Conservation (phyloP, 2,113 vertebrate species). For the Mormoops blainvillei region DNA sequence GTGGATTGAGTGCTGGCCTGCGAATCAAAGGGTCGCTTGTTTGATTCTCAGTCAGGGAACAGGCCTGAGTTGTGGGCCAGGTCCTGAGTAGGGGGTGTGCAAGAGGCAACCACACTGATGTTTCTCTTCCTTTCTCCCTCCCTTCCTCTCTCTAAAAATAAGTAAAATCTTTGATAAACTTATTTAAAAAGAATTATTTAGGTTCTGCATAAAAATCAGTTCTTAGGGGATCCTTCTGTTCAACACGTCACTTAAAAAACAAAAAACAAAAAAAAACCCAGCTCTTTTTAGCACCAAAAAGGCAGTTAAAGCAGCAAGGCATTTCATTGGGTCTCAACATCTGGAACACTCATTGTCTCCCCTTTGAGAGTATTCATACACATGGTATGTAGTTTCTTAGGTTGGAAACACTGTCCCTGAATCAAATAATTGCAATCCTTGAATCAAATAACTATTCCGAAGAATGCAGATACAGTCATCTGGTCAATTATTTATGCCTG, state of each 20-base stretch:
- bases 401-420: slow-evolving; percentile 42
- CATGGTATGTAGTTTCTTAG: not conserved
- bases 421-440: slow-evolving; percentile 48
- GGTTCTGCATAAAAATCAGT: slow-evolving; percentile 61
- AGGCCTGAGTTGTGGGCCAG: too few relatives aligned
- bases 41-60: too few relatives aligned
- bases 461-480: not conserved
- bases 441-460: slow-evolving; percentile 33
- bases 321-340: not conserved
- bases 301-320: slow-evolving; percentile 58
- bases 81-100: too few relatives aligned
- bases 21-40: too few relatives aligned
- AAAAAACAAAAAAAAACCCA: not conserved
- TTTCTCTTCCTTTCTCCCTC: too few relatives aligned
- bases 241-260: slow-evolving; percentile 24
- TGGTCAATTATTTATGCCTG: not conserved
- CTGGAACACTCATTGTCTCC: not conserved
- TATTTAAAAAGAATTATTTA: slow-evolving; percentile 68
- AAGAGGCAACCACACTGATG: too few relatives aligned
- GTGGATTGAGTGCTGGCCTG: too few relatives aligned
- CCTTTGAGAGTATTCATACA: not conserved
- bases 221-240: slow-evolving; percentile 26
- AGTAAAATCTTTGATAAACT: too few relatives aligned
- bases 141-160: too few relatives aligned
- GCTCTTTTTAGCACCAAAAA: slow-evolving; percentile 28